Evolutionary conservation across 2,113 vertebrate species (phyloP).

Genomic region (human (Homo sapiens)): DNA sequence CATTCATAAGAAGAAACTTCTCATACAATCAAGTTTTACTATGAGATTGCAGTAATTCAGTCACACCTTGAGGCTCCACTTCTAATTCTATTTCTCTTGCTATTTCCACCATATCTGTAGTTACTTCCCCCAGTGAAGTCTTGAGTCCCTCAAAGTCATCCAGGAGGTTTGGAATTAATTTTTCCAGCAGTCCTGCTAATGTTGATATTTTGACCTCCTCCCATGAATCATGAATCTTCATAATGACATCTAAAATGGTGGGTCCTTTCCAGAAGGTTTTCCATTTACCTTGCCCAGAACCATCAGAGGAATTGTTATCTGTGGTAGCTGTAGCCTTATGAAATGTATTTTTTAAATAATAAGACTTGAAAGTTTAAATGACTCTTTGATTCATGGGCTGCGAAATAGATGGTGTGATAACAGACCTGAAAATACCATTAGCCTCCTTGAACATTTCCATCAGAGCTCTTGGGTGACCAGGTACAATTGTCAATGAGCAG

Average conservation of each 20-base stretch:
- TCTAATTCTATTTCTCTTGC: not conserved
- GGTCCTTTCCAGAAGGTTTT: not conserved
- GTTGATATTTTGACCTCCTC: not conserved
- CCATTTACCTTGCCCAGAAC: not conserved
- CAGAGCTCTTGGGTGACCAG: not conserved
- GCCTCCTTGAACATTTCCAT: not conserved
- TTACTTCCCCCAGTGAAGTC: not conserved
- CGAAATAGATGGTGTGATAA: not conserved
- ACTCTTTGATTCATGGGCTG: not conserved
- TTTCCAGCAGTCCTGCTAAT: not conserved
- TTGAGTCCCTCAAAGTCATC: not conserved
- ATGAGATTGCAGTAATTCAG: not conserved
- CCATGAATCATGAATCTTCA: not conserved
- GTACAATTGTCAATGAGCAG: not conserved
- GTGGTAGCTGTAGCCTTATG: not conserved
- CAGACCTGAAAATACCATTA: not conserved
- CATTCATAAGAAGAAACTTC: not conserved
- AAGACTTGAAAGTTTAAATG: not conserved
- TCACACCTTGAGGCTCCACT: not conserved
- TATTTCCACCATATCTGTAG: not conserved
- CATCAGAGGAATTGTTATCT: not conserved
- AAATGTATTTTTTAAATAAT: not conserved
- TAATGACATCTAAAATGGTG: not conserved
- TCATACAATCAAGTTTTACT: not conserved
- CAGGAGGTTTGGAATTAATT: not conserved